These are phyloP conservation scores for Spea bombifrons DNA, from an alignment of 2,113 vertebrate species.

Conservation along the genomic window DNA sequence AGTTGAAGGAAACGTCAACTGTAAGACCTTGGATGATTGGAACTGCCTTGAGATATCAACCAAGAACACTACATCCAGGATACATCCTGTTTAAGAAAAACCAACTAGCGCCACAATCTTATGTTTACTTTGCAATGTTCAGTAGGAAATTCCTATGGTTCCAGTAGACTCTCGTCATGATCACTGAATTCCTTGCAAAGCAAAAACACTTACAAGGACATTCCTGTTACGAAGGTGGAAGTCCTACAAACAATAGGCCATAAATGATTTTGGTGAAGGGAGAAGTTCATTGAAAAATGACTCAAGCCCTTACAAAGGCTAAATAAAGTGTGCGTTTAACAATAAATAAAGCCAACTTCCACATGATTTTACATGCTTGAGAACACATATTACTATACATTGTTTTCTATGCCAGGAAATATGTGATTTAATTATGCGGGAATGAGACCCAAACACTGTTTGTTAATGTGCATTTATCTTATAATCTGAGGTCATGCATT, in stretches of 20 bases:
- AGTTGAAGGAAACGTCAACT: conserved; percentile 7
- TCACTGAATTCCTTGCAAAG: conserved; percentile 29
- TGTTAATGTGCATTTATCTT: too few relatives aligned
- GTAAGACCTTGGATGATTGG: background rate
- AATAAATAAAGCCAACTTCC: background rate
- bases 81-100: conserved; percentile 26
- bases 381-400: background rate
- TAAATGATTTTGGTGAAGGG: accelerated
- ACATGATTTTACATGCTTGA: background rate
- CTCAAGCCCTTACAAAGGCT: conserved; percentile 7
- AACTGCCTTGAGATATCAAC: conserved; percentile 27
- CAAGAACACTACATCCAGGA: conserved; percentile 20
- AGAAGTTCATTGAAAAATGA: background rate
- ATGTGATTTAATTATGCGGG: background rate
- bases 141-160: conserved; percentile 43
- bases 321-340: background rate
- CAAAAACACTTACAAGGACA: conserved; percentile 2
- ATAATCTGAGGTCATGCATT: too few relatives aligned
- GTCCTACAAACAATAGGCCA: background rate
- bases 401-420: background rate
- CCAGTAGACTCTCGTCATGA: conserved; percentile 1
- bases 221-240: conserved; percentile 1
- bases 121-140: conserved; percentile 1
- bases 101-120: background rate
- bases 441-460: background rate